Evolutionary conservation across 1,140 invertebrate genomes (phyloP), one percentile per base, ranked within the genome.

Genomic region (Solenopsis invicta): DNA sequence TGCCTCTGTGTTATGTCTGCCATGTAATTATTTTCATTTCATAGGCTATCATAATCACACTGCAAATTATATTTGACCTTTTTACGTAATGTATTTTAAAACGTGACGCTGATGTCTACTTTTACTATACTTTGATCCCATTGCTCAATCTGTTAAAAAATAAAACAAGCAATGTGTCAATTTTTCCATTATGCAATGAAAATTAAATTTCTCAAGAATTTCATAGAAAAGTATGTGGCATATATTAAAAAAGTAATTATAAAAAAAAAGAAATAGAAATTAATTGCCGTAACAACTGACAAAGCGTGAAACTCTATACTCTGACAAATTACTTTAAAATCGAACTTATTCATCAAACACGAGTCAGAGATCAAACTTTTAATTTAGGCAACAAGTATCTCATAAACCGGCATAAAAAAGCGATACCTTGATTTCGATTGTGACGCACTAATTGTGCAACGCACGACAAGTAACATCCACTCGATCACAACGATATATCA

Each of bases 41-140:
- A 1, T 24, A 52, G 67, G 1, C 48, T 21, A 6, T 21, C 41
- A 24, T 24, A 24, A 16, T 61, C 2, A 69, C 10, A 6, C 56
- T 78, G 59, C 6, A 56, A 56, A 56, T 81, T 69, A 71, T 69
- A 41, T 80, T 37, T 56, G 16, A 69, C 37, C 48, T 71, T 81
- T 69, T 29, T 56, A 13, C 21, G 12, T 48, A 24, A 61, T 29
- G 21, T 10, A 56, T 71, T 45, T 81, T 29, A 16, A 21, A 81
- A n/a, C 0, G 6, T 67, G 54, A 56, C 45, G 21, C 37, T 56
- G 24, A 81, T 45, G 34, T 2, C 12, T 54, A 71, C 21, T 81
- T 71, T 56, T 71, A 71, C 8, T 24, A 18, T n/a, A 66, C 45
- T 66, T 54, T 18, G 16, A 67, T 37, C 16, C 4, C n/a, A 71